These are phyloP conservation scores for Pseudois nayaur DNA, from an alignment of 2,113 vertebrate species.

Conservation along the genomic window DNA sequence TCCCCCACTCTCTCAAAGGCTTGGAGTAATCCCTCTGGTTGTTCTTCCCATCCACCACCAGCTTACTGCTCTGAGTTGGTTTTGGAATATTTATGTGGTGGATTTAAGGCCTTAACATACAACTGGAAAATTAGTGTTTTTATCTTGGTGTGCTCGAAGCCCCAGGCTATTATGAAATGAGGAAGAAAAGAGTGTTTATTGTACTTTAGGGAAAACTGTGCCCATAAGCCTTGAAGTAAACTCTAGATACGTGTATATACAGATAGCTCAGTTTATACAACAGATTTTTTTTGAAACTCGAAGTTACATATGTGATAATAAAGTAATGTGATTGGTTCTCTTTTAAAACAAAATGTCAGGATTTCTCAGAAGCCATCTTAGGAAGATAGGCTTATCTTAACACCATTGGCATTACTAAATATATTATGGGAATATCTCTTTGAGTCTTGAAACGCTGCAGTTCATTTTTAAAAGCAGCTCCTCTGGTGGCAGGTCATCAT, in stretches of 20 bases:
- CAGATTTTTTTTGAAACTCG: background rate
- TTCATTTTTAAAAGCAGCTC: background rate
- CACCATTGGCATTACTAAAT: background rate
- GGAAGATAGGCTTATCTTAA: background rate
- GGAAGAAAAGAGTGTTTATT: slow-evolving; percentile 64
- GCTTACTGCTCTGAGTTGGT: background rate
- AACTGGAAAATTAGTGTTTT: slow-evolving; percentile 62
- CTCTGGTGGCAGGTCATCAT: background rate
- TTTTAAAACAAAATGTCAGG: background rate
- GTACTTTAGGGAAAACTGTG: slow-evolving; percentile 33
- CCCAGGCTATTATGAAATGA: slow-evolving; percentile 19
- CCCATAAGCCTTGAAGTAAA: background rate
- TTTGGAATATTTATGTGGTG: slow-evolving; percentile 55
- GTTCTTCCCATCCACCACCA: background rate
- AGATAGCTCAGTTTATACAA: background rate
- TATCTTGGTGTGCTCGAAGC: slow-evolving; percentile 61
- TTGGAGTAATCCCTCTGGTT: background rate
- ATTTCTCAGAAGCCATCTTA: slow-evolving; percentile 15
- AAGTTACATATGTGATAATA: background rate
- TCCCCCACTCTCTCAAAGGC: background rate
- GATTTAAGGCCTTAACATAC: slow-evolving; percentile 53
- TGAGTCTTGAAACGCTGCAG: background rate
- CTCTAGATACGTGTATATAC: background rate
- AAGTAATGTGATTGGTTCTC: background rate
- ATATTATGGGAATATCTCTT: background rate